phyloP scores from a whole-genome alignment of 2,797 vertebrate genomes.

The Molossus alvarezi region DNA sequence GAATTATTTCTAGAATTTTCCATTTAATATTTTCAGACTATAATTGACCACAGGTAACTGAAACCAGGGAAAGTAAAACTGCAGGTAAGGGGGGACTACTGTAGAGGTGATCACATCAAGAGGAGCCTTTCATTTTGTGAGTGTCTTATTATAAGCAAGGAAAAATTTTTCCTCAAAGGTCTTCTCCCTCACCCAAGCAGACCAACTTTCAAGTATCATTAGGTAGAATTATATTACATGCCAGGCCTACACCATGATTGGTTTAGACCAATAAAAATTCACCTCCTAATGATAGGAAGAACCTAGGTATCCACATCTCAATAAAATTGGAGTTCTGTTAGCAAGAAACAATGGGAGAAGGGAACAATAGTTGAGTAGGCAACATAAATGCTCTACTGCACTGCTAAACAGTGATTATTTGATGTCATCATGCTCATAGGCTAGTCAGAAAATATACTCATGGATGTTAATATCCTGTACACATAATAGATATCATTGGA shows the following conservation, averaged over 20 bases:
- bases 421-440: background rate
- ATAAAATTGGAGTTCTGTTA: slow-evolving; percentile 11
- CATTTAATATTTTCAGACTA: no score
- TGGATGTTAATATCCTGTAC: background rate
- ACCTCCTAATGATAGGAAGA: background rate
- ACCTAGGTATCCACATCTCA: background rate
- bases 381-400: background rate
- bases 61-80: no score
- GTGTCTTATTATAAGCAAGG: background rate
- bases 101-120: background rate
- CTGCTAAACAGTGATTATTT: background rate
- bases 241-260: slow-evolving; percentile 10
- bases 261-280: slow-evolving; percentile 32
- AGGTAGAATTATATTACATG: background rate
- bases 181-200: background rate
- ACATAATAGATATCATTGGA: background rate
- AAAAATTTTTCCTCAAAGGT: slow-evolving; percentile 16
- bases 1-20: no score
- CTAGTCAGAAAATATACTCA: background rate
- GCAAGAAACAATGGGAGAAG: slow-evolving; percentile 4
- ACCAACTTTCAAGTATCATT: background rate
- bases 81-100: no score
- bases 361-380: background rate
- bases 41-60: no score
- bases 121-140: background rate